These are phyloP conservation scores for Martes martes DNA, from an alignment of 2,113 vertebrate species.

Conservation along the genomic window DNA sequence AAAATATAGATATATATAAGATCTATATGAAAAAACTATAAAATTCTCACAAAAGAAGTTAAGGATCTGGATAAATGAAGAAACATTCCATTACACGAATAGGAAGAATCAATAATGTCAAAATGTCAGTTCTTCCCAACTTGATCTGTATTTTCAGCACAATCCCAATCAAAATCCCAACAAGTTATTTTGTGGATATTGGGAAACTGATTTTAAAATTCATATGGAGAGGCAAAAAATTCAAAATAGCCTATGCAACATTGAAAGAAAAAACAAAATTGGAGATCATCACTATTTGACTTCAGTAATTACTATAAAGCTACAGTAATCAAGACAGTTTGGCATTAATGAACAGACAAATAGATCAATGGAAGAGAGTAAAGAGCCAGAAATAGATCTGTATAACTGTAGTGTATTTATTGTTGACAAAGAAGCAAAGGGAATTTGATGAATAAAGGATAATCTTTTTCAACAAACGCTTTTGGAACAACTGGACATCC, in stretches of 20 bases:
- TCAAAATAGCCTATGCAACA: background rate
- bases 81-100: background rate
- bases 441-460: background rate
- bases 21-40: background rate
- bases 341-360: background rate
- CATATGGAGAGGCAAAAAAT: background rate
- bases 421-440: background rate
- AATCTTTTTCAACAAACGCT: background rate
- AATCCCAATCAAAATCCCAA: background rate
- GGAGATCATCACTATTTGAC: background rate
- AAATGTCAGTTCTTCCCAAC: background rate
- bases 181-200: background rate
- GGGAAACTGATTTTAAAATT: background rate
- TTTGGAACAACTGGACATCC: background rate
- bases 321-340: background rate
- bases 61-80: background rate
- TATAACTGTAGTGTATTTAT: background rate
- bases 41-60: background rate
- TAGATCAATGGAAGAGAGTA: background rate
- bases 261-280: background rate
- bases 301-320: background rate
- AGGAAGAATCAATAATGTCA: background rate
- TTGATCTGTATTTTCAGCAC: background rate
- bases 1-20: background rate
- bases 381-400: background rate